phyloP scores from a whole-genome alignment of 2,113 vertebrate genomes.

The Eublepharis macularius region DNA sequence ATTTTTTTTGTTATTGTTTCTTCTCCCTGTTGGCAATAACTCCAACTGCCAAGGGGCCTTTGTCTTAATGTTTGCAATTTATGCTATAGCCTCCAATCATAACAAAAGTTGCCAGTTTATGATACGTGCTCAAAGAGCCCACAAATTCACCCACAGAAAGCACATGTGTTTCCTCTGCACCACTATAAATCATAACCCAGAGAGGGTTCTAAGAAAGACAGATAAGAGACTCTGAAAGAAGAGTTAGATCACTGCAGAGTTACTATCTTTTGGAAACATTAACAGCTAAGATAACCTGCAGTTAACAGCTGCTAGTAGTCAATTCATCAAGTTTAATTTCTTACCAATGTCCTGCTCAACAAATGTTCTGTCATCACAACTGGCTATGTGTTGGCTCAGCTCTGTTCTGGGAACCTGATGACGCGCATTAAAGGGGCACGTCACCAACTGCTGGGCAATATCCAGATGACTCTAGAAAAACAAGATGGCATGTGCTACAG shows the following conservation, averaged over 20 bases:
- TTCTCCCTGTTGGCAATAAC: background rate
- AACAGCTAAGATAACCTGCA: conserved; percentile 3
- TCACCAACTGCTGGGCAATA: conserved; percentile 68
- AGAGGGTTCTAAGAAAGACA: background rate
- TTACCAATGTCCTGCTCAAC: conserved; percentile 75
- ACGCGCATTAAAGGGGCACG: conserved; percentile 77
- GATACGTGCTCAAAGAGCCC: conserved; percentile 31
- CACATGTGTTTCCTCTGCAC: background rate
- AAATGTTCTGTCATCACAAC: conserved; percentile 71
- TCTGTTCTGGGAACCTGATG: conserved; percentile 70
- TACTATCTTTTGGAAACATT: conserved; percentile 27
- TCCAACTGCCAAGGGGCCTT: background rate
- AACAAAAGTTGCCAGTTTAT: background rate
- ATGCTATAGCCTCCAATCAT: conserved; percentile 18
- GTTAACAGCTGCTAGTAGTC: background rate
- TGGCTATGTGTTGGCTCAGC: conserved; percentile 71
- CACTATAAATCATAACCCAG: background rate
- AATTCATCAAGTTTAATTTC: conserved; percentile 20
- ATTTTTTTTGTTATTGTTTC: background rate
- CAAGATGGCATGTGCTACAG: background rate
- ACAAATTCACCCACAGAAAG: background rate
- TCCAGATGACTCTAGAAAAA: conserved; percentile 68
- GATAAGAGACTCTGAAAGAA: conserved; percentile 11
- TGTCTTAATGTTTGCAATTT: background rate
- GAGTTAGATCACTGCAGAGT: conserved; percentile 21